A percentile compares a stretch with the other conserved stretches of the same genome.
Evolutionary conservation across 2,888 invertebrate genomes (phyloP).

Genomic region (Ophioninae sp.): DNA sequence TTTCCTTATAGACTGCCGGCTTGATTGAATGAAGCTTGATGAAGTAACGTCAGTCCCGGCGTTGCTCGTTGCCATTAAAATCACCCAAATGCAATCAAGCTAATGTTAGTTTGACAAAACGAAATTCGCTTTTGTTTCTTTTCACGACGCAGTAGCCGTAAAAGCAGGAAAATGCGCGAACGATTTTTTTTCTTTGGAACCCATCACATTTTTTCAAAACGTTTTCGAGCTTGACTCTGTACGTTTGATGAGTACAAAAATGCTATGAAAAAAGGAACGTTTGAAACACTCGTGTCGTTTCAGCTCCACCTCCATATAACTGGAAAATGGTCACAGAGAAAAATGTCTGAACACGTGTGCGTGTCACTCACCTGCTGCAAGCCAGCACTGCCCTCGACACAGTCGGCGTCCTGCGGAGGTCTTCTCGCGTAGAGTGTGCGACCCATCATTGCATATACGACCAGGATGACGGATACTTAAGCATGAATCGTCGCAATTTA

Average conservation of each 20-base stretch:
- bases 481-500: not conserved
- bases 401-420: constrained; percentile 86
- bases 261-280: no score
- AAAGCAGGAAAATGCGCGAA: no score
- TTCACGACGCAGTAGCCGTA: no score
- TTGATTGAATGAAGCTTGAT: not conserved
- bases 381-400: constrained; percentile 83
- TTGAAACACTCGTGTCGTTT: no score
- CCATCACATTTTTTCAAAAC: not conserved
- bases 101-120: not conserved
- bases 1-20: not conserved
- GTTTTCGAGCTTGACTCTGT: not conserved
- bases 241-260: no score
- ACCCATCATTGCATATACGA: constrained; percentile 88
- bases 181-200: not conserved
- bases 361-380: constrained; percentile 84
- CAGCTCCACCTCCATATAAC: not conserved
- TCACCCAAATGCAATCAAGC: not conserved
- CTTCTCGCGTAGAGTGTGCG: constrained; percentile 86
- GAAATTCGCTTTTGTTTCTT: not conserved
- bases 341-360: not conserved
- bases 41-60: not conserved
- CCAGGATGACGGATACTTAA: constrained; percentile 85
- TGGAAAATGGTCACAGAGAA: not conserved
- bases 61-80: not conserved